Base-by-base conservation (phyloP, 1,140 invertebrate genomes). In the Elymnias hypermnestra region DNA sequence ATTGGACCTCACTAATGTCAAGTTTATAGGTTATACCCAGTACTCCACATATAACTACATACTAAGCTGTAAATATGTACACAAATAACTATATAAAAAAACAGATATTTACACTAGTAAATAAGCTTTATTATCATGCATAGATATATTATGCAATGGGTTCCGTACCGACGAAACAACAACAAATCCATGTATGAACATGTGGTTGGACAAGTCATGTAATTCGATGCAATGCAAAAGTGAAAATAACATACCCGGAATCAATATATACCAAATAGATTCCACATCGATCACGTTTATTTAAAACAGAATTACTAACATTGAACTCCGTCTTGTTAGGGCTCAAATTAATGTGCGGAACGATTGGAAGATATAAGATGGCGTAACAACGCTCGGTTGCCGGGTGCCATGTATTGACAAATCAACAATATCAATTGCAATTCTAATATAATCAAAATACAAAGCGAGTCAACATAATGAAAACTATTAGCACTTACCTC, bases 351-450 rank as follows among this genome's bases (percentile, higher is more conserved):
- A 83, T 81, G 81, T 83, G 78, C 71, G 67, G 63, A 82, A 73
- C 72, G 69, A 82, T 84, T 82, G 71, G 72, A 77, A 70, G 73
- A 76, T 82, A 65, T 85, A 87, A 87, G 72, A 87, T 87, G 83
- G 83, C 83, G 83, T 87, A 87, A 85, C 75, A 83, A 83, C 83
- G 78, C 82, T 79, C 68, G 60, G 75, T 76, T 79, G 79, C 79
- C 82, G 82, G 82, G 76, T 85, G 73, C 77, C 70, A 76, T 79
- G 55, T 83, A 85, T 85, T 81, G 76, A 85, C 73, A 78, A 83
- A 85, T 85, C 76, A 79, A 79, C 74, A 63, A 66, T n/a, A n/a
- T n/a, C n/a, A n/a, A 76, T 53, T 59, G 61, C 58, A 64, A 49
- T 75, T 65, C 61, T 56, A 64, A 40, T 41, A 23, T 41, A 53